These are phyloP conservation scores for Andrena bucephala DNA, from an alignment of 2,888 invertebrate species.

Conservation along the genomic window DNA sequence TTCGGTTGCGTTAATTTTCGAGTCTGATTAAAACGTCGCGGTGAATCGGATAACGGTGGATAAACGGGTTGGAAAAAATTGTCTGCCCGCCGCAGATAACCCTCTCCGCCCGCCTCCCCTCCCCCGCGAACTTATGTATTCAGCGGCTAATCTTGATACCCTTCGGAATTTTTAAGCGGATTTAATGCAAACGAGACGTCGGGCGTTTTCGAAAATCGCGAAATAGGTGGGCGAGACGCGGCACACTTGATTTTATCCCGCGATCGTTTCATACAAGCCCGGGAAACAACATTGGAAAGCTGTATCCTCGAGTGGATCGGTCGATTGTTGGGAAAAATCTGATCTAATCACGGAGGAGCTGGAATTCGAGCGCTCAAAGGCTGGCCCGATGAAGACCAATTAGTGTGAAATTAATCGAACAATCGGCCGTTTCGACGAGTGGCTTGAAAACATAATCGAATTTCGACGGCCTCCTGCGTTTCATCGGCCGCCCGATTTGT, in stretches of 20 bases:
- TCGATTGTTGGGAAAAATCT: conserved; percentile 2
- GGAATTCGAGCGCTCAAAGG: background rate
- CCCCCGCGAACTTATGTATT: conserved; percentile 18
- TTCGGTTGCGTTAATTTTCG: conserved; percentile 60
- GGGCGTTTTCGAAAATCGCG: conserved; percentile 9
- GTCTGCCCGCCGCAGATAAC: conserved; percentile 56
- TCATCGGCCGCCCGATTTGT: background rate
- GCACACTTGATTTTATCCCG: background rate
- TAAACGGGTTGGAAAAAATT: conserved; percentile 60
- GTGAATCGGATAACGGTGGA: conserved; percentile 58
- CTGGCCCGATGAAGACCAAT: conserved; percentile 34
- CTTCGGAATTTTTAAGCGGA: conserved; percentile 38
- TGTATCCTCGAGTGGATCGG: background rate
- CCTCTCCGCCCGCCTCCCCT: background rate
- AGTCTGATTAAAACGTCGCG: conserved; percentile 62
- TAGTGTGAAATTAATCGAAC: conserved; percentile 35
- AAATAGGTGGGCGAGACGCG: background rate
- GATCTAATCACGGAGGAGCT: background rate
- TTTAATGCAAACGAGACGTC: conserved; percentile 24
- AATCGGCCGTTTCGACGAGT: conserved; percentile 12
- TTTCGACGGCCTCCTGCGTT: background rate
- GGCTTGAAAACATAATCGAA: conserved; percentile 38
- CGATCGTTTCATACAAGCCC: background rate
- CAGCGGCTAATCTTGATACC: conserved; percentile 39
- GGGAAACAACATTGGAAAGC: background rate